phyloP scores from a whole-genome alignment of 2,888 invertebrate species.

The Hoplodrina ambigua region DNA sequence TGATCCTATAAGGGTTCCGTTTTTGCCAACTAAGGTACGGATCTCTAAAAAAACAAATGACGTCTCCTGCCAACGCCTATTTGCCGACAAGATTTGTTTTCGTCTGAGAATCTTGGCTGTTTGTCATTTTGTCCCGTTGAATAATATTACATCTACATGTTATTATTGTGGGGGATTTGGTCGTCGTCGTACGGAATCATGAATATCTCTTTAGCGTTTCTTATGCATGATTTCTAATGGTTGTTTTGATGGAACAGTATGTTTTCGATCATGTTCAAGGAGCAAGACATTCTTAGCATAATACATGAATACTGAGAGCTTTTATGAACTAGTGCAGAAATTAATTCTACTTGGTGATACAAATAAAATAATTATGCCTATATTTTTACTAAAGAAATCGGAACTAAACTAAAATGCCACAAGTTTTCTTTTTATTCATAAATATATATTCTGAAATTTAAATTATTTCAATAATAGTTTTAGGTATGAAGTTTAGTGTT shows the following conservation, averaged over 20 bases:
- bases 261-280: slow-evolving; percentile 27
- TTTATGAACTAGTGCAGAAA: too few relatives aligned
- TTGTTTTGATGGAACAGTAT: slow-evolving; percentile 33
- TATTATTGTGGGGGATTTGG: slow-evolving; percentile 62
- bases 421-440: too few relatives aligned
- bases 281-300: slow-evolving; percentile 10
- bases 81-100: slow-evolving; percentile 84
- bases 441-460: too few relatives aligned
- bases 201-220: slow-evolving; percentile 47
- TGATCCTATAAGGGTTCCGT: too few relatives aligned
- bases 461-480: too few relatives aligned
- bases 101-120: slow-evolving; percentile 70
- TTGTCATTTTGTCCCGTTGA: slow-evolving; percentile 75
- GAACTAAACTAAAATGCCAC: too few relatives aligned
- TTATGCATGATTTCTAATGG: slow-evolving; percentile 26
- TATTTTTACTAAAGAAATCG: too few relatives aligned
- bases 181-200: slow-evolving; percentile 34
- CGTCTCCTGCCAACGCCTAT: slow-evolving; percentile 73
- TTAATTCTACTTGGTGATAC: too few relatives aligned
- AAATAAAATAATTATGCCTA: too few relatives aligned
- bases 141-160: slow-evolving; percentile 72
- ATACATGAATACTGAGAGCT: slow-evolving; percentile 4
- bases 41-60: slow-evolving; percentile 62
- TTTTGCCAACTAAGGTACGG: too few relatives aligned
- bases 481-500: too few relatives aligned